Evolutionary conservation across 2,888 invertebrate species (phyloP), one percentile per base, ranked within the genome.

Genomic region (Cheilosia impressa): DNA sequence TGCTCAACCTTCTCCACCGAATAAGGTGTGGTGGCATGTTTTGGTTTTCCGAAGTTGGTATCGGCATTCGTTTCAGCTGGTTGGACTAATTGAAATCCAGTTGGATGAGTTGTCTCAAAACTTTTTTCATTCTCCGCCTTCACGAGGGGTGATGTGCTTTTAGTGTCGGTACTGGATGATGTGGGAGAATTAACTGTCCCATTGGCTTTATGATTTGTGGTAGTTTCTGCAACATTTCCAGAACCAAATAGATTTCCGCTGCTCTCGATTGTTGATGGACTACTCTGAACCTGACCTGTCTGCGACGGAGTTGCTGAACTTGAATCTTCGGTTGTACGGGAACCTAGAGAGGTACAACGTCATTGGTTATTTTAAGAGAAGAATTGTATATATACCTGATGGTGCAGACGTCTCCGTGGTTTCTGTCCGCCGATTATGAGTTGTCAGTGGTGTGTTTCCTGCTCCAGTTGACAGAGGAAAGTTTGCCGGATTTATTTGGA

Each of bases 401-500:
- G 69, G 47, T 31, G 75, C 53, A 38, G 55, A 45, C 47, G 76
- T 45, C 9, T 80, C 78, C 19, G 71, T 27, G 53, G 71, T 41
- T 58, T 78, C 81, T 31, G 78, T 53, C n/a, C 47, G 71, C 27
- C 66, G 50, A 76, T 47, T 82, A 34, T 76, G 71, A 75, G 58
- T 53, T 58, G 58, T 41, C 34, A 69, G 57, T 2, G 73, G 66
- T 15, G 34, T 58, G 2, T 7, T 71, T 55, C 60, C 55, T 57
- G 66, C 66, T 3, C 50, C 55, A 17, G 34, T 47, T 45, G 80
- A 77, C 5, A 65, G 34, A 34, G 87, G 87, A 81, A 88, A 83
- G 87, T 88, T 90, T 68, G 88, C 88, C 58, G 89, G 91, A 89
- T 87, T 90, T 88, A 84, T 90, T 88, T 91, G 90, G 65, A 92